Conservation (phyloP, 2,797 vertebrate species). For the Clamator glandarius region DNA sequence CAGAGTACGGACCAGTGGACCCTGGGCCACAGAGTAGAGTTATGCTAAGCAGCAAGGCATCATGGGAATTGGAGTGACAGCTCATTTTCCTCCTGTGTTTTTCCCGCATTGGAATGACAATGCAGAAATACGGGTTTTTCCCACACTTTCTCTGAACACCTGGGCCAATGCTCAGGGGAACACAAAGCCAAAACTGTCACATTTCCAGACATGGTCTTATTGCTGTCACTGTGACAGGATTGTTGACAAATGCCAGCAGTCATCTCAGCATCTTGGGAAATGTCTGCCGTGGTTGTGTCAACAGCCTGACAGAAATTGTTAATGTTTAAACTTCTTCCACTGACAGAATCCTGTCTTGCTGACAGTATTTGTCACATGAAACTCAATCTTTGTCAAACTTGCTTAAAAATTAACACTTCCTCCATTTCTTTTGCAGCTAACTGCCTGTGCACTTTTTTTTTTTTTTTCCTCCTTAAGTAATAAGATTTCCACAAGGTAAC, state of each 20-base stretch:
- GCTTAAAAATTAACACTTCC: slow-evolving; percentile 90
- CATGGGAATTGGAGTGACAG: slow-evolving; percentile 99
- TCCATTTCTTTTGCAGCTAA: slow-evolving; percentile 81
- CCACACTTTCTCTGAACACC: slow-evolving; percentile 89
- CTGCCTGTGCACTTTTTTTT: slow-evolving; percentile 62
- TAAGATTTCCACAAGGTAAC: slow-evolving; percentile 76
- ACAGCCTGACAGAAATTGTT: slow-evolving; percentile 99
- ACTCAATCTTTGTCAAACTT: slow-evolving; percentile 90
- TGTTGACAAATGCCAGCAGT: slow-evolving; percentile 99
- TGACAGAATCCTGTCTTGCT: slow-evolving; percentile 97
- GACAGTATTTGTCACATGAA: slow-evolving; percentile 95
- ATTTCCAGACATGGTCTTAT: slow-evolving; percentile 90
- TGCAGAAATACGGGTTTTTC: slow-evolving; percentile 91
- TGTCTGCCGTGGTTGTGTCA: slow-evolving; percentile 99
- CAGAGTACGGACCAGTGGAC: slow-evolving; percentile 92
- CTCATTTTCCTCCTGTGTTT: slow-evolving; percentile 97
- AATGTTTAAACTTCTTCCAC: slow-evolving; percentile 99
- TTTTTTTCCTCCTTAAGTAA: slow-evolving; percentile 60
- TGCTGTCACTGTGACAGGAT: slow-evolving; percentile 96
- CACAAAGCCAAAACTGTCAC: slow-evolving; percentile 89
- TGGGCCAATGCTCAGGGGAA: slow-evolving; percentile 89
- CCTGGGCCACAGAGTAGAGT: slow-evolving; percentile 90
- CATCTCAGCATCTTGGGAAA: slow-evolving; percentile 99
- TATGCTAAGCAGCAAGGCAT: slow-evolving; percentile 99
- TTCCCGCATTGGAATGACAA: slow-evolving; percentile 90